Conservation (phyloP, 2,113 vertebrate genomes). For the Smithornis capensis region DNA sequence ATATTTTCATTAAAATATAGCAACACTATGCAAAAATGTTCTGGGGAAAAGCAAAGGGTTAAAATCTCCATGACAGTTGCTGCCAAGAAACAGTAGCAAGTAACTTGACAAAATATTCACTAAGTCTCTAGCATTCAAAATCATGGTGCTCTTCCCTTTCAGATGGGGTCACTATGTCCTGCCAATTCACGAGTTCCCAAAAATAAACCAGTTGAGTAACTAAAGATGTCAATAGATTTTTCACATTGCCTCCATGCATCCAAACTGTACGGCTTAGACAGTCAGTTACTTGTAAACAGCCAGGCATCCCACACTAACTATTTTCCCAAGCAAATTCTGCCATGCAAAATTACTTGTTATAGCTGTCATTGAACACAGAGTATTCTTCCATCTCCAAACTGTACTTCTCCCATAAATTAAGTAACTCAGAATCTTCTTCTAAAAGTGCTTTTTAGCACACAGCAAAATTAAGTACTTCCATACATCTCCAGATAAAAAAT, state of each 20-base stretch:
- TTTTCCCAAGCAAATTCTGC: not conserved
- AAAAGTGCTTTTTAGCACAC: not conserved
- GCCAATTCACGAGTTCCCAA: constrained; percentile 44
- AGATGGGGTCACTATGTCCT: constrained; percentile 44
- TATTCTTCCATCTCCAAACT: not conserved
- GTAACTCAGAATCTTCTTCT: not conserved
- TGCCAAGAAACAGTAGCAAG: not conserved
- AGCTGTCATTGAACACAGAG: not conserved
- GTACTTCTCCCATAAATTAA: not conserved
- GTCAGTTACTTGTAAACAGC: constrained; percentile 13
- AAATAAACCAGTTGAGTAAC: constrained; percentile 65
- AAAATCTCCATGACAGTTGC: not conserved
- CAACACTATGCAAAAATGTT: not conserved
- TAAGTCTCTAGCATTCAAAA: not conserved
- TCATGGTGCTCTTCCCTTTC: not conserved
- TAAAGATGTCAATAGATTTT: constrained; percentile 51
- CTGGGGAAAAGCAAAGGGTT: not conserved
- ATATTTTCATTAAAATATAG: not conserved
- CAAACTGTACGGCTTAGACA: not conserved
- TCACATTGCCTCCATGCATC: not conserved
- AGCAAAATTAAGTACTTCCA: not conserved
- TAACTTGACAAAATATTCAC: not conserved
- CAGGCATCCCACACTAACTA: not conserved
- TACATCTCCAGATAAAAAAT: not conserved
- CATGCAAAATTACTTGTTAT: not conserved